Conservation (phyloP, 1,140 invertebrate species). For the Aphaenogaster floridana region DNA sequence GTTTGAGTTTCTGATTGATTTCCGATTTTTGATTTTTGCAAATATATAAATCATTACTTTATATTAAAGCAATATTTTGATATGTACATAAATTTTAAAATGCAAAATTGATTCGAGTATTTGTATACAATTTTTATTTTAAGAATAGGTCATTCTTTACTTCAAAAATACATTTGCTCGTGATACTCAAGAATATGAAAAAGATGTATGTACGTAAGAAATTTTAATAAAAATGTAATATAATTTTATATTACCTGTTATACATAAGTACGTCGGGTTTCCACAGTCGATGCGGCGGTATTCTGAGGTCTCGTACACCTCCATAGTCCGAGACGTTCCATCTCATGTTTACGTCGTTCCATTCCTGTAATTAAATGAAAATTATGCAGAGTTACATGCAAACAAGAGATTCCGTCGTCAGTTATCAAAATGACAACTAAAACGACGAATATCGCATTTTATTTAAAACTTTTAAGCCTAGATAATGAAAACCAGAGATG, state of each 20-base stretch:
- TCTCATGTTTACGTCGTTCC: conserved; percentile 99
- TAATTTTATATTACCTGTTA: conserved; percentile 93
- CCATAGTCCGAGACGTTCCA: conserved; percentile 99
- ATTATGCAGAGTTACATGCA: background rate
- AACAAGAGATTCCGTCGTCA: background rate
- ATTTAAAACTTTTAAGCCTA: background rate
- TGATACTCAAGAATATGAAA: background rate
- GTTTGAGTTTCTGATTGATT: background rate
- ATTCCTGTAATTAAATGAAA: conserved; percentile 91
- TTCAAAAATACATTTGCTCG: background rate
- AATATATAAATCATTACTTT: background rate
- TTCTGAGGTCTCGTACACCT: conserved; percentile 97
- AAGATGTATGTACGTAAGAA: background rate
- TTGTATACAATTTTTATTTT: conserved; percentile 1
- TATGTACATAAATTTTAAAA: background rate
- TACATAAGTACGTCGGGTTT: conserved; percentile 99
- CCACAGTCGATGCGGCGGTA: conserved; percentile 98
- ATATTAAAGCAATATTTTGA: background rate
- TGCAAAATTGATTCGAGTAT: background rate
- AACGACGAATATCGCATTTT: background rate
- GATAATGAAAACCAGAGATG: no score
- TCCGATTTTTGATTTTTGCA: background rate
- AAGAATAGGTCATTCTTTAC: background rate
- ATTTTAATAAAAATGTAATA: conserved; percentile 30
- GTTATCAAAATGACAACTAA: background rate